Conservation (phyloP, 2,888 invertebrate genomes). For the Ennomos quercinarius region DNA sequence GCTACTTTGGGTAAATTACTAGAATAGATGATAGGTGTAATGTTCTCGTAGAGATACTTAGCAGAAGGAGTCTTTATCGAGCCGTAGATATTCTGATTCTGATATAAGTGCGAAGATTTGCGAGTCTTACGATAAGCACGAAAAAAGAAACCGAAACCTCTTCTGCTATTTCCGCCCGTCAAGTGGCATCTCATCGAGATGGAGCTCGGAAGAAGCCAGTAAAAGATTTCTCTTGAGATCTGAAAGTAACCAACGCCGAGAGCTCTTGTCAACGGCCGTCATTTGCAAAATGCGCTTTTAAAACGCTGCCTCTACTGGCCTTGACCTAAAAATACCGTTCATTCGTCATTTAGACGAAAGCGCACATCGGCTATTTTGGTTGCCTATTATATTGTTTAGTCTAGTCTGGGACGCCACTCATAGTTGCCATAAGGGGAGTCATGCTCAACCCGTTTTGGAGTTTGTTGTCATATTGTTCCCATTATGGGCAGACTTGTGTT, state of each 20-base stretch:
- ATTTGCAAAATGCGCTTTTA: constrained; percentile 33
- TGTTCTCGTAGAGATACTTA: neutral
- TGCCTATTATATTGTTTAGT: constrained; percentile 12
- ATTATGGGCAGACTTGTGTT: constrained; percentile 2
- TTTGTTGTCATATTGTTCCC: constrained; percentile 27
- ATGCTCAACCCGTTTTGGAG: neutral
- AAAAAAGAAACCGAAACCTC: constrained; percentile 17
- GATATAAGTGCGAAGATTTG: neutral
- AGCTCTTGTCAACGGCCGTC: constrained; percentile 30
- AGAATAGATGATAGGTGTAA: no score
- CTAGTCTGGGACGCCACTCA: constrained; percentile 10
- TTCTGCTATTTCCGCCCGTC: constrained; percentile 11
- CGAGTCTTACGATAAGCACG: neutral
- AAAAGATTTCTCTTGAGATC: constrained; percentile 20
- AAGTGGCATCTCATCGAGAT: constrained; percentile 14
- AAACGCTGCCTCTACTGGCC: constrained; percentile 54
- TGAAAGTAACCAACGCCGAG: constrained; percentile 25
- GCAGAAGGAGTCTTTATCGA: neutral
- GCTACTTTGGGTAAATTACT: no score
- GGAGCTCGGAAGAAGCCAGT: constrained; percentile 12
- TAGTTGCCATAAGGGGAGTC: constrained; percentile 15
- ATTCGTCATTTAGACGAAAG: constrained; percentile 21
- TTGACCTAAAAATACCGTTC: constrained; percentile 77
- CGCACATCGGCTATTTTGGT: constrained; percentile 23
- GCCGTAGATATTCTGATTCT: neutral